Evolutionary conservation across 2,888 invertebrate species (phyloP), one percentile per base, ranked within the genome.

Genomic region (Camponotus fellah): DNA sequence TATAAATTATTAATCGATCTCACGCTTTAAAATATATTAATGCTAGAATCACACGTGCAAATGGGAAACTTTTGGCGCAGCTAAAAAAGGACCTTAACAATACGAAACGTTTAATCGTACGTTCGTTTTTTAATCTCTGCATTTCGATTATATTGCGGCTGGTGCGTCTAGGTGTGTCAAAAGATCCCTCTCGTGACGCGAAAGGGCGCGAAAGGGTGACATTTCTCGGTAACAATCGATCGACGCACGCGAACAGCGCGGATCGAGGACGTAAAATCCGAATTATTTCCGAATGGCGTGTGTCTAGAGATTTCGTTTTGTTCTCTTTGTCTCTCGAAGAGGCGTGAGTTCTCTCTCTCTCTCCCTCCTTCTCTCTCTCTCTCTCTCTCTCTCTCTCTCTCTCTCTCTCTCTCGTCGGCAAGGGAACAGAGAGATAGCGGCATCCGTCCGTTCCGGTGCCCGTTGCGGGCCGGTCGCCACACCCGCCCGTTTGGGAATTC

Each of bases 401-500:
- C 40, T 9, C 40, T 46, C 17, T 49, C 17, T n/a, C 17, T 26
- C 17, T 62, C 17, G 58, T 37, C 26, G 85, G 68, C 72, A 85
- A 69, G 62, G 75, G 72, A 82, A 87, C 69, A 83, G 66, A 85
- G 87, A 86, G 88, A 88, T 86, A 89, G 91, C 90, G 91, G 93
- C 90, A 91, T 92, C 91, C 92, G 92, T 93, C 91, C 92, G 92
- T 93, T 94, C 91, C 90, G 92, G 91, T 93, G 92, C 91, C 94
- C 93, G 93, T 93, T 91, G 93, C 94, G 94, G 94, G 94, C 92
- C 94, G 94, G 88, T 92, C 94, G 93, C 94, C 94, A 94, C 94
- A 95, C 95, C 95, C 95, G 95, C 95, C 95, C 95, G 95, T 95
- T 95, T 94, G 94, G 94, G 95, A 95, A 95, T 95, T 95, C 94